Percentiles rank a stretch among this genome's conserved stretches.
Conservation (phyloP, 2,888 invertebrate species). For the Cantharis rustica region DNA sequence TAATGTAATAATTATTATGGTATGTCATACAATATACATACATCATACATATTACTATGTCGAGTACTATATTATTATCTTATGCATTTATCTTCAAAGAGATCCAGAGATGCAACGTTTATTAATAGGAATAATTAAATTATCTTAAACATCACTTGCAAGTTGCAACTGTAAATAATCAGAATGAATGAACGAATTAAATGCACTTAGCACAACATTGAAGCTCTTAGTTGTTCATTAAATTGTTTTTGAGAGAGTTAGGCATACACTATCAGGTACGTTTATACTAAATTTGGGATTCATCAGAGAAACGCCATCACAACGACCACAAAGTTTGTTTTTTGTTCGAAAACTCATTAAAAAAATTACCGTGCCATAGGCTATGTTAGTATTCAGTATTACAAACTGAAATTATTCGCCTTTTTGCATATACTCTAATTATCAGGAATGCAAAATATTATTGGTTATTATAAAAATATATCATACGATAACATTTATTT, state of each 20-base stretch:
- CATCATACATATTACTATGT: neutral
- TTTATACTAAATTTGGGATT: neutral
- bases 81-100: no score
- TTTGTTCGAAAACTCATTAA: neutral
- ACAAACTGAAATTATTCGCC: neutral
- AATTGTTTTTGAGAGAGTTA: no score
- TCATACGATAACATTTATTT: no score
- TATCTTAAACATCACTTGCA: no score
- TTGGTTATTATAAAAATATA: no score
- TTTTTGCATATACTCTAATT: neutral
- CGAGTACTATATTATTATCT: neutral
- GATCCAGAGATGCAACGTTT: no score
- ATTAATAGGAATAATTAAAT: no score
- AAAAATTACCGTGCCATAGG: neutral
- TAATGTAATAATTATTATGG: neutral
- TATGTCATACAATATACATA: neutral
- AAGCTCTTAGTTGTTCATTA: neutral
- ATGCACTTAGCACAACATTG: neutral
- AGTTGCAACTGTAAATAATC: no score
- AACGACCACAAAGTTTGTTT: neutral
- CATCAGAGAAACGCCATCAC: neutral
- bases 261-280: no score
- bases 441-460: no score
- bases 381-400: neutral
- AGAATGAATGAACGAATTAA: neutral